phyloP scores from a whole-genome alignment of 37 sponge, comb jelly and placozoan genomes.

The Eunapius fragilis region DNA sequence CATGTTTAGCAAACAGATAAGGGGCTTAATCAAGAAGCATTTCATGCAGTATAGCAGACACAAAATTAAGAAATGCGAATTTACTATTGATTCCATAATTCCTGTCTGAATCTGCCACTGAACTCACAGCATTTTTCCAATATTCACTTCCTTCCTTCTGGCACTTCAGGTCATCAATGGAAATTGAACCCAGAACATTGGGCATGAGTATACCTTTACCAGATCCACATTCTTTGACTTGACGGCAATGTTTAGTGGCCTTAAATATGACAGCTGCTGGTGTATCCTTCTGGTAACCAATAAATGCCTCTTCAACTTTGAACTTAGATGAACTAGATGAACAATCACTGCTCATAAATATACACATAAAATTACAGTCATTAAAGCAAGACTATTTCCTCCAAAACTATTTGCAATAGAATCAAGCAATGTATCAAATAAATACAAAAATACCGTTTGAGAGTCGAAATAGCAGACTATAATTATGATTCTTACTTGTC shows the following conservation, averaged over 20 bases:
- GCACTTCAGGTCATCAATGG: background rate
- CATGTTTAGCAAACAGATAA: no score
- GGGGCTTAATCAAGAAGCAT: no score
- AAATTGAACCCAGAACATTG: background rate
- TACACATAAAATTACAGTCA: slow-evolving; percentile 47
- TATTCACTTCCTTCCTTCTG: slow-evolving; percentile 5
- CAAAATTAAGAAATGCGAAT: no score
- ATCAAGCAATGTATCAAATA: no score
- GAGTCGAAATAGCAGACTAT: no score
- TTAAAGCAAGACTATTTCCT: slow-evolving; percentile 19
- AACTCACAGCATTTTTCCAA: slow-evolving; percentile 8
- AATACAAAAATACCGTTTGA: no score
- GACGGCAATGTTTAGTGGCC: slow-evolving; percentile 17
- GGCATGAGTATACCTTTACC: background rate
- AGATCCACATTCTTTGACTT: background rate
- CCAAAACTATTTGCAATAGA: no score
- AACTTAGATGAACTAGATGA: slow-evolving; percentile 10
- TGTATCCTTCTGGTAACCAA: slow-evolving; percentile 80
- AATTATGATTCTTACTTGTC: background rate
- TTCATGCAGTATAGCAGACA: no score
- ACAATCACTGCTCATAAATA: background rate
- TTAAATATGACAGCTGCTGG: slow-evolving; percentile 77
- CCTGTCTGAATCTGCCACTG: no score
- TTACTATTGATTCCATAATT: no score
- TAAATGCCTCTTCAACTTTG: slow-evolving; percentile 70